A percentile compares a stretch with the other conserved stretches of the same genome.
These are phyloP conservation scores for Dendropsophus ebraccatus DNA, from an alignment of 2,113 vertebrate genomes.

Conservation along the genomic window DNA sequence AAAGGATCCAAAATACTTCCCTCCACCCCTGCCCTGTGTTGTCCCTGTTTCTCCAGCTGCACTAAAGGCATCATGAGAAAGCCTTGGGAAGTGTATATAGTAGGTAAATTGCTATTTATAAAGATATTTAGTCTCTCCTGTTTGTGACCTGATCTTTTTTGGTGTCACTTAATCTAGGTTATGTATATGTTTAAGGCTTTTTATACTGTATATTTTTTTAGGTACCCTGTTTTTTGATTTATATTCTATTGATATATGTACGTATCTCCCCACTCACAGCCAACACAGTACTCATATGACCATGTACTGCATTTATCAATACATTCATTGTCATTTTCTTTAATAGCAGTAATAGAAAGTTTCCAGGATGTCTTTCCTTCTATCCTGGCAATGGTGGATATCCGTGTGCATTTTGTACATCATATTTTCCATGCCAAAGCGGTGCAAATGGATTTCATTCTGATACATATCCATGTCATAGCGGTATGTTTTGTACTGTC, in stretches of 20 bases:
- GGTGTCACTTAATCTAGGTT: slow-evolving; percentile 40
- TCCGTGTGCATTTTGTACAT: slow-evolving; percentile 6
- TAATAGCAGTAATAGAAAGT: background rate
- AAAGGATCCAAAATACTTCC: background rate
- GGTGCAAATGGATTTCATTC: background rate
- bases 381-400: background rate
- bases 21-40: background rate
- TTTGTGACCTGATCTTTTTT: slow-evolving; percentile 44
- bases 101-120: slow-evolving; percentile 56
- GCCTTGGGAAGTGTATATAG: slow-evolving; percentile 50
- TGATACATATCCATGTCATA: slow-evolving; percentile 32
- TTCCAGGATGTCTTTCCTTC: background rate
- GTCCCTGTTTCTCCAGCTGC: slow-evolving; percentile 28
- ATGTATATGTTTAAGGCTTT: slow-evolving; percentile 50
- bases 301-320: slow-evolving; percentile 25
- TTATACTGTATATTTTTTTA: slow-evolving; percentile 57
- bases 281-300: background rate
- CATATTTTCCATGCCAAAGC: background rate
- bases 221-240: slow-evolving; percentile 10
- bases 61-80: slow-evolving; percentile 34
- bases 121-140: slow-evolving; percentile 26
- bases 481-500: slow-evolving; percentile 28
- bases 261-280: background rate
- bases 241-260: slow-evolving; percentile 4
- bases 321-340: slow-evolving; percentile 15